Conservation (phyloP, 2,888 invertebrate genomes). For the Silvanus unidentatus region DNA sequence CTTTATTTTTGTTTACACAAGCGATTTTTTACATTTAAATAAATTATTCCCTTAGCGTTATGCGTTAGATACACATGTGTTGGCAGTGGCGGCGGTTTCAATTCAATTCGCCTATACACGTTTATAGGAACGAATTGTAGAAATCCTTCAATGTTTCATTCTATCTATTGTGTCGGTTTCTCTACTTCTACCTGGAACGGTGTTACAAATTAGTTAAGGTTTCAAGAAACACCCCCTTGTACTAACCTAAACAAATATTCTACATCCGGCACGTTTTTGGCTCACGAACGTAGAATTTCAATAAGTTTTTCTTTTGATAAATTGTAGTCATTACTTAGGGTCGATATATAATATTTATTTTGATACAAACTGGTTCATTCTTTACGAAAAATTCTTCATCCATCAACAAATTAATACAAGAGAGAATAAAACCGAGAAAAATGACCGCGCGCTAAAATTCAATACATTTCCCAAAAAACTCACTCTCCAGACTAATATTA, state of each 20-base stretch:
- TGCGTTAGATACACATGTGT: too few species aligned
- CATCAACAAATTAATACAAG: slow-evolving; percentile 14
- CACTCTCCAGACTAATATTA: too few species aligned
- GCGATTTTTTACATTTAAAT: neutral
- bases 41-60: neutral
- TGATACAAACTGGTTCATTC: slow-evolving; percentile 13
- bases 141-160: slow-evolving; percentile 32
- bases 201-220: slow-evolving; percentile 43
- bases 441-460: neutral
- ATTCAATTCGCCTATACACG: too few species aligned
- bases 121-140: too few species aligned
- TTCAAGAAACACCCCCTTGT: slow-evolving; percentile 32
- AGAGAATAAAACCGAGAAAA: too few species aligned
- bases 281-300: slow-evolving; percentile 29
- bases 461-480: too few species aligned
- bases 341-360: slow-evolving; percentile 17
- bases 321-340: slow-evolving; percentile 26
- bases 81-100: too few species aligned
- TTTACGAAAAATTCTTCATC: slow-evolving; percentile 12
- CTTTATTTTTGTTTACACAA: too few species aligned
- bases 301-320: slow-evolving; percentile 31
- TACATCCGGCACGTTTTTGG: slow-evolving; percentile 38
- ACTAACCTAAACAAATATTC: slow-evolving; percentile 41
- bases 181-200: slow-evolving; percentile 38
- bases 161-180: slow-evolving; percentile 34